Evolutionary conservation across 2,797 vertebrate species (phyloP), one percentile per base, ranked within the genome.

Genomic region (Dipus sagitta): DNA sequence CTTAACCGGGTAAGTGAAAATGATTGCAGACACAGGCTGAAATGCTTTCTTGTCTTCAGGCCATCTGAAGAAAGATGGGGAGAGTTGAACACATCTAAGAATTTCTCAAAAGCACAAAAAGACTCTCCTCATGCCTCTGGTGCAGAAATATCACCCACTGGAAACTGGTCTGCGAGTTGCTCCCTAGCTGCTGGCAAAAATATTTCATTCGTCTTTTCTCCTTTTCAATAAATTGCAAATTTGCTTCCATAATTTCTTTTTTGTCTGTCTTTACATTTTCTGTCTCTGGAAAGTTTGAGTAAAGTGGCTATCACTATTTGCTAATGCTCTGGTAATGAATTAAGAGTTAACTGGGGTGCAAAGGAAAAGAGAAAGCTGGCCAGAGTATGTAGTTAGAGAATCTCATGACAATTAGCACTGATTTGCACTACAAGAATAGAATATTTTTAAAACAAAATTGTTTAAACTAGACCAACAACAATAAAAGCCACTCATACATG

Each of bases 351-450:
- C 90, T 88, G 78, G 97, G 94, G 96, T 94, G 86, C 89, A 97
- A 91, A 96, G 95, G 93, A 58, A 94, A 86, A 23, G 62, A 91
- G 96, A 96, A 96, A 94, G 92, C 81, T 93, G 5, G 83, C 92
- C 95, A 96, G 90, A 97, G 92, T 95, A 95, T 78, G 97, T 94
- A 97, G 95, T 94, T 85, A 93, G 94, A 97, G 91, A 4, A 14
- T 96, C 97, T 95, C 97, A 90, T 18, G 96, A 97, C 97, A 97
- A 98, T 98, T 98, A 98, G 96, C 93, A 93, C 91, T 96, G 86
- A 96, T 97, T 96, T 95, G 93, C 5, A 71, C 94, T 91, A 74
- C 68, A 97, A 97, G 97, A 97, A 98, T 96, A 97, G 97, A 90
- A 96, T 92, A 47, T 47, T 47, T 88, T 79, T 30, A 88, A 71